Conservation (phyloP, 2,888 invertebrate species). For the Nephrotoma flavescens region DNA sequence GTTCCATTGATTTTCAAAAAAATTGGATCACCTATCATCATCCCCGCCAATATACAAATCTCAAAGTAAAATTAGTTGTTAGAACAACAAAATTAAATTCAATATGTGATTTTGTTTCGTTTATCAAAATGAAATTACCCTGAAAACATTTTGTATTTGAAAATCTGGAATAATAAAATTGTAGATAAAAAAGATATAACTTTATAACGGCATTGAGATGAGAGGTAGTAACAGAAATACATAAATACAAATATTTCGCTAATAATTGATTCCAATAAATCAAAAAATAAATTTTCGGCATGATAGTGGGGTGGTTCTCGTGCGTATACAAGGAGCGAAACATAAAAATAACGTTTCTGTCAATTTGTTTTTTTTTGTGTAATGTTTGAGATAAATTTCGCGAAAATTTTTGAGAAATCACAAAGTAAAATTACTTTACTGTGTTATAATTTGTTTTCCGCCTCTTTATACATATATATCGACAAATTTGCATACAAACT, state of each 20-base stretch:
- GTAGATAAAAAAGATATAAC: not conserved
- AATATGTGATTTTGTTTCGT: not conserved
- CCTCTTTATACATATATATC: not conserved
- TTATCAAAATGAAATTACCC: not conserved
- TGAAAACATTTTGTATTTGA: not conserved
- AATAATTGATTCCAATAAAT: not conserved
- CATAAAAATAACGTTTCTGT: not conserved
- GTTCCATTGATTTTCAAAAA: not conserved
- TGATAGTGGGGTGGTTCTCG: not conserved
- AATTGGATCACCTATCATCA: not conserved
- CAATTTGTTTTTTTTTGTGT: not conserved
- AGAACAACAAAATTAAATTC: not conserved
- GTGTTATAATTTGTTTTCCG: not conserved
- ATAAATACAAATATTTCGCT: not conserved
- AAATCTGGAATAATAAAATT: not conserved
- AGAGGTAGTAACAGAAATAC: not conserved
- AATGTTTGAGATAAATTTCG: not conserved
- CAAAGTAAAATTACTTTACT: not conserved
- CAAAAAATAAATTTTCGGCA: not conserved
- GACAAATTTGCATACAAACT: not conserved
- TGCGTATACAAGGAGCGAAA: too few species aligned
- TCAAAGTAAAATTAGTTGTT: not conserved
- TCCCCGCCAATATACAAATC: not conserved
- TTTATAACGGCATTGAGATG: not conserved
- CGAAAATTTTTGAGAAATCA: not conserved